Evolutionary conservation across 2,113 vertebrate species (phyloP), one percentile per base, ranked within the genome.

Genomic region (Orycteropus afer): DNA sequence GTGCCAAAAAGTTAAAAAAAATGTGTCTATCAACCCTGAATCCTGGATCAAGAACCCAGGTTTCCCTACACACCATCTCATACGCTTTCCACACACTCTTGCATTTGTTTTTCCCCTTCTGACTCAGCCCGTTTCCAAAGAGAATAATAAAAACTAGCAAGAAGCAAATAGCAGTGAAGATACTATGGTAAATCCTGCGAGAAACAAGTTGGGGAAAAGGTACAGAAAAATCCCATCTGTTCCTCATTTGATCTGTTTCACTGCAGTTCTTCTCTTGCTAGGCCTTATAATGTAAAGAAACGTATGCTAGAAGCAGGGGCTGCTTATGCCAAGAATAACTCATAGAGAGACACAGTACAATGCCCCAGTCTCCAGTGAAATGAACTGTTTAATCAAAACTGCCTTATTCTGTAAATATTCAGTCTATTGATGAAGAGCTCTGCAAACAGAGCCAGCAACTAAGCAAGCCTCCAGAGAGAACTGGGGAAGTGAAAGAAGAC

Each of bases 321-420:
- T 79, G 57, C 51, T 40, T 86, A 17, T 84, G 91, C 95, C 29
- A 65, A 95, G 93, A 96, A 85, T 80, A 90, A 88, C 89, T 91
- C 34, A 55, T 42, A 63, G 92, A 73, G 79, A 95, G 55, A 86
- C 51, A 92, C 57, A 74, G 90, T 79, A 73, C 80, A 88, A 45
- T 95, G 92, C 22, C 94, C 79, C 53, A 1, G 83, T 82, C 93
- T 40, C 65, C 32, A 73, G 89, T 8, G n/a, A 93, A 84, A 87
- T 89, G 89, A 65, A 90, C 82, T 96, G 20, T 95, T 96, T 89
- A 91, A 94, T 97, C 91, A 74, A 79, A 96, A 95, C 57, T 42
- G 22, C 63, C 7, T 63, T 77, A 20, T 84, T 76, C 83, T 94
- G 90, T 95, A 91, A 92, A 85, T 85, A 90, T 86, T 91, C 93